Conservation (phyloP, 2,113 vertebrate species). For the Scomber scombrus region DNA sequence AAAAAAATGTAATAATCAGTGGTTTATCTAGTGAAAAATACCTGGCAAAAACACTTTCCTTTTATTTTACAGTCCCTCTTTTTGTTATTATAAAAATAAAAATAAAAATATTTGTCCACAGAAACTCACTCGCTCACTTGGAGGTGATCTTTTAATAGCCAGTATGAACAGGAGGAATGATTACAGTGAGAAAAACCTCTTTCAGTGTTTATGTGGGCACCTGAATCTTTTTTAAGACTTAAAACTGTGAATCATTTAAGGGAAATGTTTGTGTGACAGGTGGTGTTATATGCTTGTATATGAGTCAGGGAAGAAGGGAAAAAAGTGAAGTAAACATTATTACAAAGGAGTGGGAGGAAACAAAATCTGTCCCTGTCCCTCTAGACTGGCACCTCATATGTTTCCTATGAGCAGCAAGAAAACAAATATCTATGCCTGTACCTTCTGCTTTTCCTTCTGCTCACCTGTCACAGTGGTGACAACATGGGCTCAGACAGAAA, state of each 20-base stretch:
- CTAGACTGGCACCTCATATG: not conserved
- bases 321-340: not conserved
- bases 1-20: not conserved
- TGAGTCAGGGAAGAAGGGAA: not conserved
- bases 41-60: not conserved
- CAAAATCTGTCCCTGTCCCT: not conserved
- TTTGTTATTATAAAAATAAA: too few relatives aligned
- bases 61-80: too few relatives aligned
- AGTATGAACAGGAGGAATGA: too few relatives aligned
- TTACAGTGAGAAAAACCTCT: too few relatives aligned
- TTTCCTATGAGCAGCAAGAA: conserved; percentile 1
- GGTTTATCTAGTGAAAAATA: not conserved
- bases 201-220: too few relatives aligned
- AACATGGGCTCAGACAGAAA: conserved; percentile 21
- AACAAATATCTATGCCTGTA: conserved; percentile 13
- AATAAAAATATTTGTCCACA: too few relatives aligned
- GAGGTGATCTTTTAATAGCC: too few relatives aligned
- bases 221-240: too few relatives aligned
- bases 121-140: too few relatives aligned
- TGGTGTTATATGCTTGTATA: not conserved
- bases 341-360: not conserved
- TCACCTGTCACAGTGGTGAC: conserved; percentile 48
- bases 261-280: not conserved
- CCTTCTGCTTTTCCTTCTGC: conserved; percentile 48
- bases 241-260: too few relatives aligned